Percentiles rank a stretch among this genome's conserved stretches.
Conservation (phyloP, 2,113 vertebrate species). For the Brevimyrus niger region DNA sequence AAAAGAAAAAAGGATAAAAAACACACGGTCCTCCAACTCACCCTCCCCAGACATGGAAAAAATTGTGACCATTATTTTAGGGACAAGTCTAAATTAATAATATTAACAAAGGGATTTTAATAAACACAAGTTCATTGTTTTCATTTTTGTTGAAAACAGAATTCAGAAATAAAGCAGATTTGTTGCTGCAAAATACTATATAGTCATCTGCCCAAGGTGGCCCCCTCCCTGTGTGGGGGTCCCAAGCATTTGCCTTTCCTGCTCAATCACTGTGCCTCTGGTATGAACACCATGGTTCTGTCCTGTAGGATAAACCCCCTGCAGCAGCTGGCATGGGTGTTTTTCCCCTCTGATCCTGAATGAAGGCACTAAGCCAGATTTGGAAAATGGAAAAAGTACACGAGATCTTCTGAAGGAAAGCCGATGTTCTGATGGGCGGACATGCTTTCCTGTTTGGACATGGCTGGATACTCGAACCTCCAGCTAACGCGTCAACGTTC, state of each 20-base stretch:
- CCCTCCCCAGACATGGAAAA: not conserved
- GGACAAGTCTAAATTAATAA: not conserved
- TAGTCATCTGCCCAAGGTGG: not conserved
- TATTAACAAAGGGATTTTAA: not conserved
- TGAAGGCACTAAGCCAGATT: not conserved
- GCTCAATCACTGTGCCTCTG: not conserved
- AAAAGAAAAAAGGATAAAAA: not conserved
- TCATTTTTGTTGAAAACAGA: not conserved
- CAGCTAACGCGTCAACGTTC: not conserved
- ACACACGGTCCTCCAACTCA: not conserved
- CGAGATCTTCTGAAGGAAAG: not conserved
- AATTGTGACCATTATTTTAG: not conserved
- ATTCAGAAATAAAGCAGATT: not conserved
- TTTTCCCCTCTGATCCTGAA: not conserved
- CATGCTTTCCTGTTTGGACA: not conserved
- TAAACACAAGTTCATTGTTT: not conserved
- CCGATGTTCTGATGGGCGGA: not conserved
- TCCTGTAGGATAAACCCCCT: not conserved
- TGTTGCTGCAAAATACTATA: not conserved
- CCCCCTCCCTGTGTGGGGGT: not conserved
- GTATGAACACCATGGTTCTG: not conserved
- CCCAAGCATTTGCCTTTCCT: not conserved
- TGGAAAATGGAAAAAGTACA: not conserved
- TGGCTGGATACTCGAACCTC: not conserved
- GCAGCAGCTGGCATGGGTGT: not conserved